phyloP scores from a whole-genome alignment of 2,888 invertebrate species.

The Alcis repandata region DNA sequence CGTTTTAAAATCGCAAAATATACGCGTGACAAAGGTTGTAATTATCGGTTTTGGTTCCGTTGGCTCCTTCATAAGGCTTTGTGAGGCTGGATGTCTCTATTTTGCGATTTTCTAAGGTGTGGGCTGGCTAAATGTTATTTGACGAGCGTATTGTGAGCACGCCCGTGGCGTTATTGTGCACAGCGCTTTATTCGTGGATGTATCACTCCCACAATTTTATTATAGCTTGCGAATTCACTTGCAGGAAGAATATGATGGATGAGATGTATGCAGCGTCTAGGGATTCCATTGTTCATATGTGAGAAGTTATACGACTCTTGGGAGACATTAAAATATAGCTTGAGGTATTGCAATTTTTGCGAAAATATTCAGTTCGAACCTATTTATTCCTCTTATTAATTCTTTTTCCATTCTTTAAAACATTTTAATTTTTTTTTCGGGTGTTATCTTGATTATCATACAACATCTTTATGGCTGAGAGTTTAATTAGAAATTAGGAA shows the following conservation, averaged over 20 bases:
- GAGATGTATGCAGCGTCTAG: conserved; percentile 57
- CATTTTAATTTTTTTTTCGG: not conserved
- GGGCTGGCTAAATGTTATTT: conserved; percentile 86
- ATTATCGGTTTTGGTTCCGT: conserved; percentile 82
- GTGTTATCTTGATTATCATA: too few species aligned
- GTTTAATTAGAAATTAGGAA: too few species aligned
- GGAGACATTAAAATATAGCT: conserved; percentile 53
- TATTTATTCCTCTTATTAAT: not conserved
- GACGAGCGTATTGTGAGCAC: conserved; percentile 83
- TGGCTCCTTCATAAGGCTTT: conserved; percentile 74
- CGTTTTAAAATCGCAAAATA: conserved; percentile 72
- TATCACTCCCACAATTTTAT: conserved; percentile 85
- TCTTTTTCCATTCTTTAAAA: too few species aligned
- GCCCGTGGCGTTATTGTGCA: conserved; percentile 78
- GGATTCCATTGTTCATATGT: conserved; percentile 63
- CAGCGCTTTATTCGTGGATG: conserved; percentile 65
- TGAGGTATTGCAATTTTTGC: conserved; percentile 4
- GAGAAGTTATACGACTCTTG: conserved; percentile 80
- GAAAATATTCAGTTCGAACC: not conserved
- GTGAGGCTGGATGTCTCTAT: conserved; percentile 80
- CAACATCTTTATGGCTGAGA: too few species aligned
- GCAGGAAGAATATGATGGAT: conserved; percentile 80
- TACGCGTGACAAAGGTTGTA: conserved; percentile 79
- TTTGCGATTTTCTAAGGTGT: conserved; percentile 85
- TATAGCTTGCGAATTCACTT: conserved; percentile 74